phyloP scores from a whole-genome alignment of 2,797 vertebrate genomes.

The Typhlichthys subterraneus region DNA sequence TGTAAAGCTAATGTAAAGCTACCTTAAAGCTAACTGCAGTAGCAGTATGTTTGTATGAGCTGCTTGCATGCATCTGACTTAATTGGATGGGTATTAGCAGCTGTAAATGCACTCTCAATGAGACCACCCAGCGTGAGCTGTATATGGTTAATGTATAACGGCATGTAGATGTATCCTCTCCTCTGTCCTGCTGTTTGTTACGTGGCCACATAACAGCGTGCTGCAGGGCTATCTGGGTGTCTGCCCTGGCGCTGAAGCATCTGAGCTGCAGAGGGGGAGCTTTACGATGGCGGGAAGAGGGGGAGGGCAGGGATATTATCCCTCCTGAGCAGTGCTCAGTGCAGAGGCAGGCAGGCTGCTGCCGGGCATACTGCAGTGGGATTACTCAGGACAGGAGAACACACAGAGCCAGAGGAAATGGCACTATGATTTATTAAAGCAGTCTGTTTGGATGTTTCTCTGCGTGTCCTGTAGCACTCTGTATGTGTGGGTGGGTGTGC shows the following conservation, averaged over 20 bases:
- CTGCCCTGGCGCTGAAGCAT: conserved; percentile 32
- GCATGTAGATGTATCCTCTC: background rate
- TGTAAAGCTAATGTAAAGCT: too few relatives aligned
- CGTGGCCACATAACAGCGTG: conserved; percentile 23
- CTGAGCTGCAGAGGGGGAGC: conserved; percentile 41
- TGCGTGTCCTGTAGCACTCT: conserved; percentile 35
- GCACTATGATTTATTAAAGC: conserved; percentile 39
- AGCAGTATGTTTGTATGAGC: too few relatives aligned
- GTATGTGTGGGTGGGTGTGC: conserved; percentile 11
- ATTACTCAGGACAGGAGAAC: conserved; percentile 67
- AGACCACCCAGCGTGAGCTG: background rate
- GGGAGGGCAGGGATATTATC: conserved; percentile 17
- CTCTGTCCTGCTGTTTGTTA: background rate
- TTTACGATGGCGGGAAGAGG: conserved; percentile 31
- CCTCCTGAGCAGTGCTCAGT: conserved; percentile 54
- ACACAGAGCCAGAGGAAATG: conserved; percentile 62
- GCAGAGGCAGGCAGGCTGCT: conserved; percentile 18
- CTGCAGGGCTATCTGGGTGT: conserved; percentile 33
- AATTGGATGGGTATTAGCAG: too few relatives aligned
- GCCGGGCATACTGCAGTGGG: conserved; percentile 66
- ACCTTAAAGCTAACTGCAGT: too few relatives aligned
- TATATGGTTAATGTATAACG: background rate
- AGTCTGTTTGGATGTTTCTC: conserved; percentile 54
- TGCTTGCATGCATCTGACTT: too few relatives aligned
- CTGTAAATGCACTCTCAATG: too few relatives aligned